Evolutionary conservation across 30 jellyfish, hydroid and myxozoan genomes (phyloP), one percentile per base, ranked within the genome.

Genomic region (Aurelia sp.): DNA sequence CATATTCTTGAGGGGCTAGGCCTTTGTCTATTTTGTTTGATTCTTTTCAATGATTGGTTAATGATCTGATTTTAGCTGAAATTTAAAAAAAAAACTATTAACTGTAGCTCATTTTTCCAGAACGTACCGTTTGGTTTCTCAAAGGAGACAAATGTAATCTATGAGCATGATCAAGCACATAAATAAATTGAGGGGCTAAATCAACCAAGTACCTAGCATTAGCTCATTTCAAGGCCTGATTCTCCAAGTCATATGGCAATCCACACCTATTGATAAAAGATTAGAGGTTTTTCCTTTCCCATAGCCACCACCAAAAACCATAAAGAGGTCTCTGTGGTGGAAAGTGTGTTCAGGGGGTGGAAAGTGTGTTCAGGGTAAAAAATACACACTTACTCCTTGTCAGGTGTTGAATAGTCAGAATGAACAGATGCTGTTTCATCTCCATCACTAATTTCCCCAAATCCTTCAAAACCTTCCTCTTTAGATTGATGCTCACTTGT

Each of bases 401-500:
- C 91, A 5, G 96, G 88, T 11, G 96, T 59, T 71, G 91, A 79
- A 27, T 73, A 89, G 59, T 89, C 97, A 3, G 92, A 89, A 65
- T 89, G 88, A 24, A 69, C 19, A 0, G 96, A 87, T 9, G 76
- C 67, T 3, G 88, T 71, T 30, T 89, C 97, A 13, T 89, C 97
- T 13, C 66, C 88, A 87, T 87, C 96, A 47, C 88, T 75, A 47
- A 80, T 90, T 67, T 94, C 97, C 7, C 99, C 99, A 51, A 87
- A 78, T 4, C 96, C 99, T 74, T 94, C 99, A 89, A 94, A 94
- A 0, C 99, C 97, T 80, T 94, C 99, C 63, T 94, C 99, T 16
- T 68, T 82, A 21, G 97, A 75, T 10, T 82, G 89, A 65, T 65
- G 68, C 52, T 90, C 97, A 40, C 88, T 79, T 19, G 96, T 77